Conservation (phyloP, 1,140 invertebrate genomes). For the Bathynomus jamesi region DNA sequence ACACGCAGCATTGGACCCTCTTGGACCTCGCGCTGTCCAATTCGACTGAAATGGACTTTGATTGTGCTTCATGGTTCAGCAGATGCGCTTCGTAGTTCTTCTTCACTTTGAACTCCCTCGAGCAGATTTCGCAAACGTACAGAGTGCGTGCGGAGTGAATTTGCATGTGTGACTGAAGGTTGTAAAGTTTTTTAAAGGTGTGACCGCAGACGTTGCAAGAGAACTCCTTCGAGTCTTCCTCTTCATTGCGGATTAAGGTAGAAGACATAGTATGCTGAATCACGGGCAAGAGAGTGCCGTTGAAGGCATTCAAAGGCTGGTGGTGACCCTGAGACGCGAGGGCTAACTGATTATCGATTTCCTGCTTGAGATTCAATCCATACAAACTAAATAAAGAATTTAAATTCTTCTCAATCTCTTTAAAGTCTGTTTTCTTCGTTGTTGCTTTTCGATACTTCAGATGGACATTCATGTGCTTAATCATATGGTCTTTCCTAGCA, state of each 20-base stretch:
- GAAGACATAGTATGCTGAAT: neutral
- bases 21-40: neutral
- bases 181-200: neutral
- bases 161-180: neutral
- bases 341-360: neutral
- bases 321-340: neutral
- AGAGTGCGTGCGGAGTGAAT: neutral
- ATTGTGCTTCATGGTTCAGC: neutral
- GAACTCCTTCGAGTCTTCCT: neutral
- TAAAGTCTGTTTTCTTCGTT: neutral
- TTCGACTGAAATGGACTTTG: neutral
- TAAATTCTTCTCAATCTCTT: neutral
- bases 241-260: neutral
- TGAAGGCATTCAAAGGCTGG: neutral
- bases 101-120: neutral
- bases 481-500: slow-evolving; percentile 89
- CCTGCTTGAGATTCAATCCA: neutral
- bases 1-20: neutral
- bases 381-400: neutral
- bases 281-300: neutral
- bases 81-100: neutral
- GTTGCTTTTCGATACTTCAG: slow-evolving; percentile 44
- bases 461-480: slow-evolving; percentile 84
- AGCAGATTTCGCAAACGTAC: neutral
- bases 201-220: neutral